Evolutionary conservation across 2,797 vertebrate species (phyloP), one percentile per base, ranked within the genome.

Genomic region (Prionace glauca): DNA sequence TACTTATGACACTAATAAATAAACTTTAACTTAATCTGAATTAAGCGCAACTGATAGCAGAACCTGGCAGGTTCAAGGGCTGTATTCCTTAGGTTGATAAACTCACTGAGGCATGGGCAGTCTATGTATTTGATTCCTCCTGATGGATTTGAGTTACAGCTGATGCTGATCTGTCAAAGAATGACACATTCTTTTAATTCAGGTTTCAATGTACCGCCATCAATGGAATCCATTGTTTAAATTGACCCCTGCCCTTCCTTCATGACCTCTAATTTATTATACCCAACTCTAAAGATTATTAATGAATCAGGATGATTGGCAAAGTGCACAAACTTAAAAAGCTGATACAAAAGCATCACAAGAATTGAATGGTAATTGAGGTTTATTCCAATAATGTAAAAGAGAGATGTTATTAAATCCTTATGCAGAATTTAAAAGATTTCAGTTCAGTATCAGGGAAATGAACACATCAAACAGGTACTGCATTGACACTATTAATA

Each of bases 231-330:
- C 71, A 77, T 74, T 95, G 69, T 95, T 95, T 74, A 95, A 74
- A 95, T 50, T 95, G 69, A 74, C 71, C 93, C 56, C 93, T 41
- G 24, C 50, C 24, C 71, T 56, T 71, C 45, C 41, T 95, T 50
- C 65, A 18, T 77, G 71, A 56, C 69, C 71, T 56, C 71, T 60
- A 36, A 94, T 56, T 95, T 95, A 74, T 95, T 56, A 50, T 32
- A 74, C 5, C 71, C 74, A 56, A 24, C 74, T 95, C 74, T 56
- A 74, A 95, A 95, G 41, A 77, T 56, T 50, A 56, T 72, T 77
- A 95, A 95, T 77, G 71, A 95, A 74, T n/a, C 69, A n/a, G 93
- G 69, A 77, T 95, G 93, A 95, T 95, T 72, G 93, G 77, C 69
- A 95, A 95, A 56, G 26, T 74, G 62, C 50, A 29, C 74, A 71